Percentiles rank a stretch among this genome's conserved stretches.
phyloP scores from a whole-genome alignment of 2,113 vertebrate genomes.

The Muscicapa adusta region DNA sequence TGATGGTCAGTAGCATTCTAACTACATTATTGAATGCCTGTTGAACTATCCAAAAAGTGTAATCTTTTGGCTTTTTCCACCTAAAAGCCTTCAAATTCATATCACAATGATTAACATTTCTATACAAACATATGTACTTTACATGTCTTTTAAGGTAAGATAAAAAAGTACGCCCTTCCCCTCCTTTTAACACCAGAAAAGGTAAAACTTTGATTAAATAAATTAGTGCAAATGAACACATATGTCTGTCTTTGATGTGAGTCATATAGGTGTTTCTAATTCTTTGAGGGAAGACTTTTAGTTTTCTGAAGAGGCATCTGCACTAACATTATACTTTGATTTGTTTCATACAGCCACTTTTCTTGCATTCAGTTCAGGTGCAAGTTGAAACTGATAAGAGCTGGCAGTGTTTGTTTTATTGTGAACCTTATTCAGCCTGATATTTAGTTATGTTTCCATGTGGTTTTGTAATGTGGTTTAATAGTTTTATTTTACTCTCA shows the following conservation, averaged over 20 bases:
- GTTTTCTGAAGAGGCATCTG: neutral
- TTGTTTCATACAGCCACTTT: neutral
- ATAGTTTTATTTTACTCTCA: constrained; percentile 78
- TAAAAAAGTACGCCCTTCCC: neutral
- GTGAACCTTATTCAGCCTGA: constrained; percentile 58
- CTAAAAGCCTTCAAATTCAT: neutral
- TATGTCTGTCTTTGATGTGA: neutral
- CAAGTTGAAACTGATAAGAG: constrained; percentile 30
- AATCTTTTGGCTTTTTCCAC: accelerated
- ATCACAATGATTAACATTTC: neutral
- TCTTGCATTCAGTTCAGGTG: neutral
- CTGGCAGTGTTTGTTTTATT: constrained; percentile 50
- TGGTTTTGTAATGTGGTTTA: constrained; percentile 82
- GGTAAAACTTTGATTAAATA: neutral
- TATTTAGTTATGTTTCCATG: constrained; percentile 72
- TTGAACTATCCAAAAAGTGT: neutral
- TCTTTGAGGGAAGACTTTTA: neutral
- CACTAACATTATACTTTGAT: neutral
- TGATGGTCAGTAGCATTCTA: neutral
- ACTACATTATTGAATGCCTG: neutral
- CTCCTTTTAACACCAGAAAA: neutral
- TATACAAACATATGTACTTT: neutral
- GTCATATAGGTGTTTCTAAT: neutral
- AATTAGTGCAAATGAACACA: neutral
- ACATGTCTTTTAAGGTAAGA: neutral